Evolutionary conservation across 2,888 invertebrate genomes (phyloP).

Genomic region (Macropis europaea): DNA sequence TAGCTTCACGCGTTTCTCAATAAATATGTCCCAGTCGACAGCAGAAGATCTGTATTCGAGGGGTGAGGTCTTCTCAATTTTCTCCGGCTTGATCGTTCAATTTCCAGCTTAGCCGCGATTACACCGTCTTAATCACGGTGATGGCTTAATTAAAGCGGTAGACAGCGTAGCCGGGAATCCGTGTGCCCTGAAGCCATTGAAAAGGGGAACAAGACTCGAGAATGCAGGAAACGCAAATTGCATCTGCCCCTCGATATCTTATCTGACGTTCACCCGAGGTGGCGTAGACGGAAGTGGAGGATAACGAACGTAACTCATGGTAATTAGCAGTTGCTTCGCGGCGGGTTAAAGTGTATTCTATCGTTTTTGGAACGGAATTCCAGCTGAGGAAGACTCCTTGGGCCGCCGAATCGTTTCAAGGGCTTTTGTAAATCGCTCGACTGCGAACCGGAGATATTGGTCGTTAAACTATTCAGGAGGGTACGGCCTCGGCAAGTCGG

Average conservation of each 20-base stretch:
- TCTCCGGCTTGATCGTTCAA: too few species aligned
- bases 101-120: conserved; percentile 20
- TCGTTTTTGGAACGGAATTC: neutral
- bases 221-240: conserved; percentile 24
- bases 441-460: conserved; percentile 16
- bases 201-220: conserved; percentile 14
- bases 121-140: conserved; percentile 13
- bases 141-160: conserved; percentile 27
- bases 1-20: too few species aligned
- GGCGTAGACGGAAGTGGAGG: neutral
- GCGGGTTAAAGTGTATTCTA: neutral
- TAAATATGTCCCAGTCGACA: too few species aligned
- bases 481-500: conserved; percentile 16
- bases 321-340: conserved; percentile 13
- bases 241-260: conserved; percentile 21
- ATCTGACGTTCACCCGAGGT: conserved; percentile 1
- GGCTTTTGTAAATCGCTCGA: neutral
- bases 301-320: neutral
- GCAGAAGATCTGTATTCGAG: too few species aligned
- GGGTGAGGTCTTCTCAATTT: too few species aligned
- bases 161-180: neutral
- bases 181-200: neutral
- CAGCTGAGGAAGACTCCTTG: neutral
- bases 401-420: neutral
- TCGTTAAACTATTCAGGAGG: conserved; percentile 44